Base-by-base conservation (phyloP, 2,888 invertebrate species). In the Acrocyrtus sp. region DNA sequence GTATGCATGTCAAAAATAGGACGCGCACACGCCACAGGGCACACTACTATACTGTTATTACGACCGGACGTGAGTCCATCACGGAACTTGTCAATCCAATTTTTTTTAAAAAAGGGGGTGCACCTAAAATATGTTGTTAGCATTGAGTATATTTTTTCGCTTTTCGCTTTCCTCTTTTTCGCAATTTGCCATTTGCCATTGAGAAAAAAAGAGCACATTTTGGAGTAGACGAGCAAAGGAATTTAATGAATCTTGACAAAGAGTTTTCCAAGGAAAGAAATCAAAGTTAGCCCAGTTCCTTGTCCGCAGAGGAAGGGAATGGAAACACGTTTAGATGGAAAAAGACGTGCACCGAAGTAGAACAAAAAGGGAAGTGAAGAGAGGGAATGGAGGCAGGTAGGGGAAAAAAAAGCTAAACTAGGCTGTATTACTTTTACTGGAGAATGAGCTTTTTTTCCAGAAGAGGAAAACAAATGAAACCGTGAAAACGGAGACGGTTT, bases 191-290 rank as follows among this genome's bases (percentile, higher is more conserved):
- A n/a, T n/a, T n/a, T n/a, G n/a, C n/a, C n/a, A n/a, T n/a, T n/a
- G n/a, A n/a, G n/a, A n/a, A n/a, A n/a, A n/a, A 26, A 24, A 8
- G 10, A 41, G 50, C 41, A 67, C 50, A 57, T 67, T 57, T 51
- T 29, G 51, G 66, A 45, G 57, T 41, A 50, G 51, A 43, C 8
- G 48, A 67, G 58, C n/a, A n/a, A n/a, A n/a, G n/a, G n/a, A n/a
- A n/a, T n/a, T 58, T 67, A 67, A 67, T 67, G 66, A 58, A 67
- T 57, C 58, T 58, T 65, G 47, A 56, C n/a, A n/a, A n/a, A n/a
- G n/a, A n/a, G n/a, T n/a, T n/a, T n/a, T n/a, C n/a, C n/a, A n/a
- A n/a, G n/a, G n/a, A n/a, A n/a, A 66, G 17, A 63, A 57, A 67
- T 67, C 66, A 58, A 50, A 67, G 66, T 67, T 67, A 51, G 58